phyloP scores from a whole-genome alignment of 2,888 invertebrate genomes.

The Neocrepidodera transversa region DNA sequence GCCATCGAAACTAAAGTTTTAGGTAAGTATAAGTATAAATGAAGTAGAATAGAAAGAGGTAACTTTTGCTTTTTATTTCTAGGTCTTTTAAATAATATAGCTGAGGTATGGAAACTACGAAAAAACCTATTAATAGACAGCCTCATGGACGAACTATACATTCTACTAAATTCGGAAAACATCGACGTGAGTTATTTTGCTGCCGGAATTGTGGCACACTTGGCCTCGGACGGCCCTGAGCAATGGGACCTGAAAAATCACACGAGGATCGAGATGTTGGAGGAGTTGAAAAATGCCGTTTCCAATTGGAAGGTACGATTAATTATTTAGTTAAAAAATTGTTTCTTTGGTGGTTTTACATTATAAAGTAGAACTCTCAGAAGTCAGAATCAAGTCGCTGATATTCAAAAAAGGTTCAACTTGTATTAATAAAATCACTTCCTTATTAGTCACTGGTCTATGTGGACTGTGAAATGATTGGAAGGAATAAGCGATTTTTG shows the following conservation, averaged over 20 bases:
- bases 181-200: conserved; percentile 77
- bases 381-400: too few relatives aligned
- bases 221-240: conserved; percentile 67
- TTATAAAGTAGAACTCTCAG: too few relatives aligned
- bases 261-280: conserved; percentile 58
- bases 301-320: conserved; percentile 64
- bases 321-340: too few relatives aligned
- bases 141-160: conserved; percentile 48
- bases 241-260: conserved; percentile 59
- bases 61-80: too few relatives aligned
- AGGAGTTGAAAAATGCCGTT: conserved; percentile 66
- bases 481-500: too few relatives aligned
- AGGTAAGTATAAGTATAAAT: conserved; percentile 42
- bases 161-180: conserved; percentile 63
- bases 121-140: conserved; percentile 51
- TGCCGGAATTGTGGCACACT: conserved; percentile 74
- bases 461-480: too few relatives aligned
- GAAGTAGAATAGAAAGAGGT: too few relatives aligned
- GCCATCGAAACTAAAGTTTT: conserved; percentile 77
- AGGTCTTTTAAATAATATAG: conserved; percentile 76
- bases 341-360: too few relatives aligned
- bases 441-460: too few relatives aligned
- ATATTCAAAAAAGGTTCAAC: too few relatives aligned
- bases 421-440: too few relatives aligned
- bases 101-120: conserved; percentile 67